Evolutionary conservation across 2,888 invertebrate genomes (phyloP).

Genomic region (Andrena chrysosceles): DNA sequence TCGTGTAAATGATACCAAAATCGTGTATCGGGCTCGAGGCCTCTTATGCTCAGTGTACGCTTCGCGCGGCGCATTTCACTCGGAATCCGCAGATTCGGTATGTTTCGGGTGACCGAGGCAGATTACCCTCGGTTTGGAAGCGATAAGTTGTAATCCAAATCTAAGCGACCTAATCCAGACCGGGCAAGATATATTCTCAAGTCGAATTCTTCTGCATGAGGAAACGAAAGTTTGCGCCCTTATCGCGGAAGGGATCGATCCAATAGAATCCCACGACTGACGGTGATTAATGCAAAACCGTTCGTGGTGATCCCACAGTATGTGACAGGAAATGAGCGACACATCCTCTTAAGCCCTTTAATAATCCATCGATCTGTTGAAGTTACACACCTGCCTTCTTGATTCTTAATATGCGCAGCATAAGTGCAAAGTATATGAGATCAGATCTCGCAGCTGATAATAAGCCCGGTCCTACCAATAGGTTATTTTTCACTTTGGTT

Average conservation of each 20-base stretch:
- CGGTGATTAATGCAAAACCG: constrained; percentile 56
- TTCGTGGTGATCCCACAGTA: constrained; percentile 51
- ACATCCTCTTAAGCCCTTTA: constrained; percentile 78
- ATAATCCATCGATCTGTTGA: constrained; percentile 76
- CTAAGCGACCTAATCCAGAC: no score
- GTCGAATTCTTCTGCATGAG: constrained; percentile 39
- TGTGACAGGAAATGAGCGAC: constrained; percentile 81
- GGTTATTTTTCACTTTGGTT: not conserved
- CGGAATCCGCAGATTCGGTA: not conserved
- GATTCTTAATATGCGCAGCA: constrained; percentile 74
- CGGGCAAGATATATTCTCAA: constrained; percentile 12
- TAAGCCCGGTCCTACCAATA: constrained; percentile 54
- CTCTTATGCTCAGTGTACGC: not conserved
- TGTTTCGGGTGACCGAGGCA: not conserved
- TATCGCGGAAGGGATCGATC: constrained; percentile 1
- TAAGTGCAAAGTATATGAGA: constrained; percentile 78
- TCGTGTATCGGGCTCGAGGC: constrained; percentile 41
- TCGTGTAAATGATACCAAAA: constrained; percentile 62
- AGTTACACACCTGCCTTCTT: constrained; percentile 80
- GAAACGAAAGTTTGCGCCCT: constrained; percentile 12
- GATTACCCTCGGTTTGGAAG: not conserved
- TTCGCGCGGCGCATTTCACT: constrained; percentile 32
- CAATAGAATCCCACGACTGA: constrained; percentile 37
- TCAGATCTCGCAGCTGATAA: constrained; percentile 71
- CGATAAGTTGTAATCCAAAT: no score